phyloP scores from a whole-genome alignment of 2,797 vertebrate species.

The Phalloptychus januarius region DNA sequence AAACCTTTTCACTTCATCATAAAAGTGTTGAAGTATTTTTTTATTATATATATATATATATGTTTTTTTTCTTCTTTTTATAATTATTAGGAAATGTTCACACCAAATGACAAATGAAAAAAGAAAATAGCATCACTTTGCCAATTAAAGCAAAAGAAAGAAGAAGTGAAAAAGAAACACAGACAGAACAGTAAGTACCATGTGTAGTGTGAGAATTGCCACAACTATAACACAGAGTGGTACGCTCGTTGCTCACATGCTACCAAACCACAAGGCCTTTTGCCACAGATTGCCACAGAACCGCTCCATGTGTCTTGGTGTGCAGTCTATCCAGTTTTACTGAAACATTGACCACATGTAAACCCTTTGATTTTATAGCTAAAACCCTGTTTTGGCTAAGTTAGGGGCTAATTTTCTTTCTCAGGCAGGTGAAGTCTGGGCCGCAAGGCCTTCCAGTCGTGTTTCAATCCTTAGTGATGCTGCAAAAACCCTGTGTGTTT shows the following conservation, averaged over 20 bases:
- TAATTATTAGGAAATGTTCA: background rate
- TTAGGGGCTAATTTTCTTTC: constrained; percentile 28
- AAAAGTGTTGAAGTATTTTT: background rate
- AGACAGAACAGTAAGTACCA: constrained; percentile 5
- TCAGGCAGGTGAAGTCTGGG: constrained; percentile 43
- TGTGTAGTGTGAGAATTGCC: constrained; percentile 62
- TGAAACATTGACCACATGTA: constrained; percentile 33
- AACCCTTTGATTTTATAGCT: constrained; percentile 57
- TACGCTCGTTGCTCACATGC: constrained; percentile 58
- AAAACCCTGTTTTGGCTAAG: constrained; percentile 32
- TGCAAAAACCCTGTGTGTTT: background rate
- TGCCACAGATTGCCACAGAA: constrained; percentile 48
- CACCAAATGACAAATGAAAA: background rate
- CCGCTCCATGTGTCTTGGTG: constrained; percentile 20
- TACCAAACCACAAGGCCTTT: constrained; percentile 45
- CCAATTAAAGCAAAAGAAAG: constrained; percentile 1
- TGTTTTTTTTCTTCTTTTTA: too few species aligned
- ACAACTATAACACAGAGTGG: constrained; percentile 60
- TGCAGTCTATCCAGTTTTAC: constrained; percentile 22
- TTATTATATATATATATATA: too few species aligned
- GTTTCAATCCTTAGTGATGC: background rate
- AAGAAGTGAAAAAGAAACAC: constrained; percentile 3
- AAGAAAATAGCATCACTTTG: background rate
- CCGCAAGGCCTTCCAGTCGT: background rate
- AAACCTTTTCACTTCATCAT: background rate